These are phyloP conservation scores for Physella acuta DNA, from an alignment of 1,140 invertebrate species.

Conservation along the genomic window DNA sequence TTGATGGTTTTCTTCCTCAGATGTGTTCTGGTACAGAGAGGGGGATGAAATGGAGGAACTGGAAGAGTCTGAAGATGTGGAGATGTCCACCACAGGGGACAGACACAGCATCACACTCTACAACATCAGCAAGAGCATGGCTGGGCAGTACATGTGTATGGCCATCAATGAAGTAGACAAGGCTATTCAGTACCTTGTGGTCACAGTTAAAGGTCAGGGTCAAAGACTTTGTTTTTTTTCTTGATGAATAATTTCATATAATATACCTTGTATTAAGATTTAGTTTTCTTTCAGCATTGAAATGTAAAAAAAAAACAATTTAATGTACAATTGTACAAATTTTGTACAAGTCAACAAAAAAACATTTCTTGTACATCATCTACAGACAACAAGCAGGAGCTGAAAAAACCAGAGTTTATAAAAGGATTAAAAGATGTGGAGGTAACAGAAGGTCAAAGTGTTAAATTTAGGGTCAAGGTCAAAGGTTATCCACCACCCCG, in stretches of 20 bases:
- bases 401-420: conserved; percentile 54
- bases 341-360: background rate
- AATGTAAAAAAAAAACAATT: background rate
- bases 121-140: conserved; percentile 36
- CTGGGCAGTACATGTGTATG: conserved; percentile 54
- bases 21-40: conserved; percentile 55
- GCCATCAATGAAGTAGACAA: conserved; percentile 47
- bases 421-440: conserved; percentile 52
- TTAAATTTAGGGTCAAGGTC: conserved; percentile 56
- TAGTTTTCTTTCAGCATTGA: background rate
- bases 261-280: no score
- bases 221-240: background rate
- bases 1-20: conserved; percentile 34
- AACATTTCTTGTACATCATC: background rate
- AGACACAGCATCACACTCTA: conserved; percentile 43
- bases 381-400: conserved; percentile 51
- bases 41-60: conserved; percentile 46
- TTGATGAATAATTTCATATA: no score
- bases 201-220: conserved; percentile 51
- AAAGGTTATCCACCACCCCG: conserved; percentile 57
- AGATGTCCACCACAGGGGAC: conserved; percentile 41
- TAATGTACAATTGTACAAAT: background rate
- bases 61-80: conserved; percentile 51
- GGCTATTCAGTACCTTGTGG: conserved; percentile 46
- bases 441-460: conserved; percentile 52